These are phyloP conservation scores for Nomada flava DNA, from an alignment of 2,888 invertebrate species.

Conservation along the genomic window DNA sequence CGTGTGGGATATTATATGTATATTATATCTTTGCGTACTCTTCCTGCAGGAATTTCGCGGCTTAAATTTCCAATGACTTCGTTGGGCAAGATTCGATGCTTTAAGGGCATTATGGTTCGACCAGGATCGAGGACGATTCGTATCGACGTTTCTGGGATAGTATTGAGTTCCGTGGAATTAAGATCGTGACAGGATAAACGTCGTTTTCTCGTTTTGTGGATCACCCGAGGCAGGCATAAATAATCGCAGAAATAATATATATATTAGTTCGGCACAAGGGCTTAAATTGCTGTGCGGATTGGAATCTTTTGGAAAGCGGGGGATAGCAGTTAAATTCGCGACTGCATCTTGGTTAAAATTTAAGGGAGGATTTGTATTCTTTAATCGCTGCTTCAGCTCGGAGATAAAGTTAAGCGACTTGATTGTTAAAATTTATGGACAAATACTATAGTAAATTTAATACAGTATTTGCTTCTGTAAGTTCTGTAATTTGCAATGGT, in stretches of 20 bases:
- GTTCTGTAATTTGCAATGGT: not conserved
- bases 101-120: not conserved
- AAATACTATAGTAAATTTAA: not conserved
- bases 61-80: not conserved
- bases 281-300: constrained; percentile 75
- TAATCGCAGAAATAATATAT: constrained; percentile 63
- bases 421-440: not conserved
- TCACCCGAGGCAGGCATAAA: constrained; percentile 48
- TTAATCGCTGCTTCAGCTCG: not conserved
- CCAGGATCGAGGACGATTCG: not conserved
- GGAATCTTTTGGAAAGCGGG: constrained; percentile 65
- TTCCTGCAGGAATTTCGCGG: not conserved
- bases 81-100: not conserved
- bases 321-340: constrained; percentile 59
- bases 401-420: not conserved
- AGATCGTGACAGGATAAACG: constrained; percentile 18
- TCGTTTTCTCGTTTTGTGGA: constrained; percentile 29
- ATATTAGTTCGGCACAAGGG: constrained; percentile 81
- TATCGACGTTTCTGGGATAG: constrained; percentile 3
- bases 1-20: not conserved
- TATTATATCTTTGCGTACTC: not conserved
- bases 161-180: constrained; percentile 5
- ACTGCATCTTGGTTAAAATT: constrained; percentile 32
- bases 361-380: not conserved
- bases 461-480: not conserved